A percentile compares a stretch with the other conserved stretches of the same genome.
phyloP scores from a whole-genome alignment of 2,113 vertebrate genomes.

The Trematomus loennbergii region DNA sequence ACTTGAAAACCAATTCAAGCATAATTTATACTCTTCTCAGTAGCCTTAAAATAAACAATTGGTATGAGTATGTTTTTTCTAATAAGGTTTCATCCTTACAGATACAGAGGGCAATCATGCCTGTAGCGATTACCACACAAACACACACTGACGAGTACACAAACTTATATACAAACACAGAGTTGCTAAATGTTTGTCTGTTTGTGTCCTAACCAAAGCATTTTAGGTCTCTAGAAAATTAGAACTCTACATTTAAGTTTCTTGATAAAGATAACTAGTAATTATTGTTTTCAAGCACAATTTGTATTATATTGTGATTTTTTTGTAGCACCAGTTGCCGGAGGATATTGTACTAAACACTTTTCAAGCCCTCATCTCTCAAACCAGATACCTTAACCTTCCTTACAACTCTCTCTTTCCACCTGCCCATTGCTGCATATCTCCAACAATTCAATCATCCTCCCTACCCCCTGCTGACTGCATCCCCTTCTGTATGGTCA shows the following conservation, averaged over 20 bases:
- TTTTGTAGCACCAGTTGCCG: not conserved
- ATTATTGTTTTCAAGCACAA: not conserved
- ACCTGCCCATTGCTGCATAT: slow-evolving; percentile 40
- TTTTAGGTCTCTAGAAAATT: not conserved
- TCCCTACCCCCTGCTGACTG: slow-evolving; percentile 64
- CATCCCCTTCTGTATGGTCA: slow-evolving; percentile 56
- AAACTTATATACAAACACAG: not conserved
- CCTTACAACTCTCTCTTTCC: slow-evolving; percentile 35
- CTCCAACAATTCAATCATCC: slow-evolving; percentile 67
- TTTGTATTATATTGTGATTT: not conserved
- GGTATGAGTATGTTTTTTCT: slow-evolving; percentile 14
- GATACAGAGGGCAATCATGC: slow-evolving; percentile 39
- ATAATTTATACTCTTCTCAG: not conserved
- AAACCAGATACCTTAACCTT: slow-evolving; percentile 29
- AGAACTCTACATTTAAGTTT: not conserved
- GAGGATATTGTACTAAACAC: not conserved
- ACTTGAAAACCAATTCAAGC: not conserved
- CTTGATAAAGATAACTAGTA: not conserved
- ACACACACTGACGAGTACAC: slow-evolving; percentile 14
- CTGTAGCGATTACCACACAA: slow-evolving; percentile 1
- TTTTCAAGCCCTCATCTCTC: slow-evolving; percentile 22
- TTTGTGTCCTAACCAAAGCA: not conserved
- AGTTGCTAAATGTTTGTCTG: not conserved
- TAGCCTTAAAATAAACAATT: not conserved
- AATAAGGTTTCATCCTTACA: slow-evolving; percentile 45